A percentile compares a stretch with the other conserved stretches of the same genome.
Conservation (phyloP, 2,888 invertebrate genomes). For the Lomographa bimaculata region DNA sequence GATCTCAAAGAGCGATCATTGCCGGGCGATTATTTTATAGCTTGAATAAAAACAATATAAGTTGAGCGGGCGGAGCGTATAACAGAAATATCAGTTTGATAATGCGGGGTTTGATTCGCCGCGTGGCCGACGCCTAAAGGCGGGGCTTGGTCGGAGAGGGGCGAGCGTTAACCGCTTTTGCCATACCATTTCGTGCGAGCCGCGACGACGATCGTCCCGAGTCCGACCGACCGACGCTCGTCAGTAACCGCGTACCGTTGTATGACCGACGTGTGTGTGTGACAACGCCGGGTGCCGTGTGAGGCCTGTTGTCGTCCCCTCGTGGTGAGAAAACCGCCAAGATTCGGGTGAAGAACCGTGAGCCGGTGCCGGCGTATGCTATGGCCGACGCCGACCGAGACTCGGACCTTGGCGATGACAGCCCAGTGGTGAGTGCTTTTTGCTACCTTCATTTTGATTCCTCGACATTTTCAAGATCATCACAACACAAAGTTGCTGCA, state of each 20-base stretch:
- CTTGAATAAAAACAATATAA: constrained; percentile 79
- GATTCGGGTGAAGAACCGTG: constrained; percentile 95
- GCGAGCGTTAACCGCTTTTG: constrained; percentile 44
- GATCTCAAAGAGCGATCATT: constrained; percentile 56
- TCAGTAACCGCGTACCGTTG: constrained; percentile 34
- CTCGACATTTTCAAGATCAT: background rate
- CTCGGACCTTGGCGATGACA: constrained; percentile 89
- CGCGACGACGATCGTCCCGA: constrained; percentile 54
- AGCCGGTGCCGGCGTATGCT: constrained; percentile 93
- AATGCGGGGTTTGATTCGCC: constrained; percentile 78
- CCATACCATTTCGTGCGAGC: constrained; percentile 69
- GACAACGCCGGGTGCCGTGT: constrained; percentile 52
- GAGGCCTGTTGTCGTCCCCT: constrained; percentile 56
- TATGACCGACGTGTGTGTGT: constrained; percentile 65
- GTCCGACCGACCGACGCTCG: constrained; percentile 21
- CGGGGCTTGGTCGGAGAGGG: constrained; percentile 66
- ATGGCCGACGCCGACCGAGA: constrained; percentile 88
- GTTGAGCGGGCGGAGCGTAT: constrained; percentile 71
- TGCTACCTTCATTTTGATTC: constrained; percentile 22
- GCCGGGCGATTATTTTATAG: constrained; percentile 73
- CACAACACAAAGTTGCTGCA: background rate
- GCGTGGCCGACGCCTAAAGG: constrained; percentile 73
- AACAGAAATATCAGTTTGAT: constrained; percentile 79
- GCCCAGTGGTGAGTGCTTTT: constrained; percentile 86
- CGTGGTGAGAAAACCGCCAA: constrained; percentile 83